Evolutionary conservation across 2,888 invertebrate species (phyloP), one percentile per base, ranked within the genome.

Genomic region (Catocala sponsa): DNA sequence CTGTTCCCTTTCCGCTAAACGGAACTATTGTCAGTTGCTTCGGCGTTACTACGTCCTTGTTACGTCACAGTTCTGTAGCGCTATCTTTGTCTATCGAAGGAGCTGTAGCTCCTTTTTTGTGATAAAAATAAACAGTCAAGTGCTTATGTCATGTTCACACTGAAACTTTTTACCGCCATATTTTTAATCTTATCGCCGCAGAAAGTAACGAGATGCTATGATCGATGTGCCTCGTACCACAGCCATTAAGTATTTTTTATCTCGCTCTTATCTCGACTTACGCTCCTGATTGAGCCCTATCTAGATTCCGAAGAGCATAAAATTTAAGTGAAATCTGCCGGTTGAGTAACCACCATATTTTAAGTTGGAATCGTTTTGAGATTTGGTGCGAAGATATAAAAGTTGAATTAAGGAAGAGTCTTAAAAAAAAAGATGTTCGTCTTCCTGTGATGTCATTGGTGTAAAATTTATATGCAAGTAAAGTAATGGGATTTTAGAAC

Each of bases 221-320:
- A 88, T 88, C 82, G 85, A 89, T 87, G 81, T 72, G 65, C 68
- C 73, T 55, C 67, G 55, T 63, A 70, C 69, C 70, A 59, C 69
- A 59, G 60, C 68, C 78, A 81, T 85, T 83, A 85, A 69, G 75
- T 68, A 33, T 74, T 78, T 81, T 79, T 83, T 76, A 77, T 78
- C 77, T 70, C 49, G 49, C 43, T 65, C 68, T 79, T 82, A 80
- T 77, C 79, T 64, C 52, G 54, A 63, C 66, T 51, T 53, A 15
- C 69, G 59, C 49, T 9, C 56, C 63, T 59, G 68, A 74, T 79
- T 68, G 64, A 53, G 62, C 66, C 66, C 59, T 71, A 81, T 76
- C 76, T 79, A 82, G 80, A 82, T 78, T 72, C 66, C 65, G 73
- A 73, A 78, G 67, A 69, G 60, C 71, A 76, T 75, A 65, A 63